Conservation (phyloP, 2,888 invertebrate genomes). For the Acleris cristana region DNA sequence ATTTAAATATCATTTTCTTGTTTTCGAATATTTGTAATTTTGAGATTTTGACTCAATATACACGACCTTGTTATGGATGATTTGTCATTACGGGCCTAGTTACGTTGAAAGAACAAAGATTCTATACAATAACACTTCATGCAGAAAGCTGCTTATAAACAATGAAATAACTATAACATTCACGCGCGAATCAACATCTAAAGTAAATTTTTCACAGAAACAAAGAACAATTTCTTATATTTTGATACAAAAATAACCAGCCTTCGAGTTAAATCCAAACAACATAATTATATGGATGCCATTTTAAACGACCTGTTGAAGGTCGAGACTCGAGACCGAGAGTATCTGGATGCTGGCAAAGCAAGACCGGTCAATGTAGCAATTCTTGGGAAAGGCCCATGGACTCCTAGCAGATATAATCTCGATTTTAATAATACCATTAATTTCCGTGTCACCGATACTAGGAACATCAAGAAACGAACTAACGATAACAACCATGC, state of each 20-base stretch:
- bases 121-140: background rate
- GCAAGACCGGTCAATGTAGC: no score
- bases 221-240: background rate
- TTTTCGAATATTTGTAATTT: background rate
- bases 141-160: background rate
- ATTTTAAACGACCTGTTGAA: no score
- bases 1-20: background rate
- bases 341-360: no score
- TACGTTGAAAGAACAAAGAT: background rate
- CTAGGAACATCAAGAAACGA: background rate
- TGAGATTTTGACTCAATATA: slow-evolving; percentile 10
- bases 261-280: no score
- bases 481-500: slow-evolving; percentile 12
- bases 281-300: no score
- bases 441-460: background rate
- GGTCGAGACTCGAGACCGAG: no score
- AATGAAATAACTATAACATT: background rate
- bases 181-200: background rate
- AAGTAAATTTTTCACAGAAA: background rate
- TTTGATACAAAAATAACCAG: no score
- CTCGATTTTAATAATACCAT: background rate
- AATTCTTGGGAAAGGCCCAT: no score
- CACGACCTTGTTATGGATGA: slow-evolving; percentile 2
- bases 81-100: background rate
- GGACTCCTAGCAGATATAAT: no score